Evolutionary conservation across 92 coral and sea anemone species (phyloP), one percentile per base, ranked within the genome.

Genomic region (Heteractis magnifica): DNA sequence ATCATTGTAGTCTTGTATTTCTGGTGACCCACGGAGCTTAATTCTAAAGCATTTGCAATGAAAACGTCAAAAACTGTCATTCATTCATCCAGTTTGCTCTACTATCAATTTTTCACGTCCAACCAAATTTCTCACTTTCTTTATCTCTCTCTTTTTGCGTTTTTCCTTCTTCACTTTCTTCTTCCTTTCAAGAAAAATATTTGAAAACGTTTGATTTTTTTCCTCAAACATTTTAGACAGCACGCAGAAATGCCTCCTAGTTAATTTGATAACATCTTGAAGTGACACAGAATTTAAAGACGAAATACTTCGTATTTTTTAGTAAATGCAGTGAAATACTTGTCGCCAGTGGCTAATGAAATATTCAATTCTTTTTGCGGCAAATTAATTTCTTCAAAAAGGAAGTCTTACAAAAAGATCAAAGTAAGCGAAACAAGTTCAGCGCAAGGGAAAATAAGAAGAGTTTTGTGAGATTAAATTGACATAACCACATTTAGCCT

Each of bases 361-460:
- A 20, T 18, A n/a, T n/a, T 12, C 14, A 10, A 68, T 20, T 26
- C 7, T 26, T 13, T 6, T 9, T 62, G 20, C 15, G 44, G 73
- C 73, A 68, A 68, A 68, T 68, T 68, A 26, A 14, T 9, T 41
- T 15, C 49, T 68, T 62, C 70, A n/a, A 62, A 62, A 62, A 62
- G 73, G 49, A 68, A 20, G 73, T 50, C 18, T 68, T 8, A n/a
- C 4, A 26, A 68, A 12, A 26, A 68, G 48, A 68, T 68, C 44
- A 68, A 68, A 68, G 50, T 68, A 48, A 68, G 73, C 70, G 70
- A 62, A 62, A 26, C 73, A 68, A 20, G 73, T 68, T 26, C 49
- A 68, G 49, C 73, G 49, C 49, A 68, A 68, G 26, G 50, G 48
- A 68, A 68, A 68, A 68, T 68, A 20, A 26, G 13, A 26, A 68